A percentile compares a stretch with the other conserved stretches of the same genome.
Evolutionary conservation across 2,113 vertebrate species (phyloP).

Genomic region (Lethenteron camtschaticum): DNA sequence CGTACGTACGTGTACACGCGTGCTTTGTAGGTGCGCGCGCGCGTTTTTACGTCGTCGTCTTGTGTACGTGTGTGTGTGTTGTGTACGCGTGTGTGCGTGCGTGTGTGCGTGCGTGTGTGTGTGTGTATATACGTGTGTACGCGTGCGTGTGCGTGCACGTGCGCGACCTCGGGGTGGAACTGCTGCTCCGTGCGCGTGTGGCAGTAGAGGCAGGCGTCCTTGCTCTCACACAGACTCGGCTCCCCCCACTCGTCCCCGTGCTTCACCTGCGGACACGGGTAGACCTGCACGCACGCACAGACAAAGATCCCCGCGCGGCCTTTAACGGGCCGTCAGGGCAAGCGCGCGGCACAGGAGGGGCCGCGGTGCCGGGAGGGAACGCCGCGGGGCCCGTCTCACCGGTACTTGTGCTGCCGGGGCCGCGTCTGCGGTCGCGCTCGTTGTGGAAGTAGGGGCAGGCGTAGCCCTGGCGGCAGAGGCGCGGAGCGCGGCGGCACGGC

Average conservation of each 20-base stretch:
- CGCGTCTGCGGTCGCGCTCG: constrained; percentile 54
- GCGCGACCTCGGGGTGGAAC: constrained; percentile 59
- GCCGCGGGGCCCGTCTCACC: constrained; percentile 20
- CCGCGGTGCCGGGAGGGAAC: neutral
- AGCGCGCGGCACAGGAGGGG: too few species aligned
- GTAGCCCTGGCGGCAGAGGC: constrained; percentile 72
- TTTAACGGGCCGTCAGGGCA: neutral
- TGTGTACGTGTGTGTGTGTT: too few species aligned
- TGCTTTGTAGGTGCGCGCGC: too few species aligned
- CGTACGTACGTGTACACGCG: too few species aligned
- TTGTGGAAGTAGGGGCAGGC: constrained; percentile 75
- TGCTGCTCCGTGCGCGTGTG: constrained; percentile 78
- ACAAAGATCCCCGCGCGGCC: neutral
- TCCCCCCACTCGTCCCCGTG: constrained; percentile 78
- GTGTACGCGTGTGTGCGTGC: too few species aligned
- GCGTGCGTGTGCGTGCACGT: too few species aligned
- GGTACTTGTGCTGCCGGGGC: constrained; percentile 59
- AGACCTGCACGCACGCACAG: constrained; percentile 25
- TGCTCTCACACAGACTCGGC: constrained; percentile 53
- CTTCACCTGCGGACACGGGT: constrained; percentile 71
- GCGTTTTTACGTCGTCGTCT: too few species aligned
- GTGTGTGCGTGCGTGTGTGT: too few species aligned
- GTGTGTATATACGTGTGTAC: too few species aligned
- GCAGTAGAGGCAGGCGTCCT: constrained; percentile 58
- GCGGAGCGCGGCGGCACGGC: constrained; percentile 62